These are phyloP conservation scores for Stomorhina lunata DNA, from an alignment of 2,888 invertebrate species.

Conservation along the genomic window DNA sequence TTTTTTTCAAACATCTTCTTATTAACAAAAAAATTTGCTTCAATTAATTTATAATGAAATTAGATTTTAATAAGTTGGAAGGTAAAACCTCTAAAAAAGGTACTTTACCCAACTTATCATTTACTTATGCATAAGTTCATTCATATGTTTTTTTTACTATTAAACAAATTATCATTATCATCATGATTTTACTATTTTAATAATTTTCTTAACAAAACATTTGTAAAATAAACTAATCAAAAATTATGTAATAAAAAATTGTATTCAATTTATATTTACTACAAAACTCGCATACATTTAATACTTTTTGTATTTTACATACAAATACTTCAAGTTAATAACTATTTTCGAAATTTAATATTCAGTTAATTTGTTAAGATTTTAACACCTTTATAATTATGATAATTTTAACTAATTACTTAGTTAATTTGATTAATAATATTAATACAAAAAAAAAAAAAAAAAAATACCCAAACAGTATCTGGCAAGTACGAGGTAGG, in stretches of 20 bases:
- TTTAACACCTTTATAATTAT: conserved; percentile 55
- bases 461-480: too few species aligned
- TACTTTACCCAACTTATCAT: too few species aligned
- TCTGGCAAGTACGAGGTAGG: too few species aligned
- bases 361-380: conserved; percentile 39
- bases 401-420: conserved; percentile 41
- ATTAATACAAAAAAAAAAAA: not conserved
- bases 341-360: conserved; percentile 21
- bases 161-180: too few species aligned
- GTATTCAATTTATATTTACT: too few species aligned
- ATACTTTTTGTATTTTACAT: too few species aligned
- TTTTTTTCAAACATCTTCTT: not conserved
- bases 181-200: conserved; percentile 34
- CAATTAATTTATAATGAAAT: not conserved
- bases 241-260: conserved; percentile 10
- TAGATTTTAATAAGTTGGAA: not conserved
- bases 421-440: conserved; percentile 21
- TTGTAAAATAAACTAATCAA: conserved; percentile 36
- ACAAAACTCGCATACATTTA: too few species aligned
- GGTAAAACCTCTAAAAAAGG: too few species aligned
- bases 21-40: not conserved
- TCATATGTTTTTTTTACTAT: too few species aligned
- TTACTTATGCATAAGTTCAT: too few species aligned
- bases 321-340: too few species aligned
- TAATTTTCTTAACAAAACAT: conserved; percentile 13